Percentiles rank a stretch among this genome's conserved stretches.
These are phyloP conservation scores for Nycticorax nycticorax DNA, from an alignment of 2,113 vertebrate genomes.

Conservation along the genomic window DNA sequence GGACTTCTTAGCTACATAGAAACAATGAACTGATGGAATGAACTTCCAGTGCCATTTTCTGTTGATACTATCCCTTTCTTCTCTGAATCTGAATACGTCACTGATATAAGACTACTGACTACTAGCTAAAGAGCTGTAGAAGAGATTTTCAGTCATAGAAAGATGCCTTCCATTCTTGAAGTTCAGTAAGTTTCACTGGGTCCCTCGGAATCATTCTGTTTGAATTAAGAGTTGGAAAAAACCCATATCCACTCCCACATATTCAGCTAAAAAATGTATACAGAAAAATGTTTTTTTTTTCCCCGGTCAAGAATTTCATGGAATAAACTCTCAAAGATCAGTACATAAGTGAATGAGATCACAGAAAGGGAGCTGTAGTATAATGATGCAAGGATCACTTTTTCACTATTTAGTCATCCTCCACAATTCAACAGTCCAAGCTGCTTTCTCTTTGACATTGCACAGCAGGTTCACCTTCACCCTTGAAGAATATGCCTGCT, in stretches of 20 bases:
- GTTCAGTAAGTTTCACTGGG: background rate
- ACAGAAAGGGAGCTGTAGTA: background rate
- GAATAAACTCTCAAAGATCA: background rate
- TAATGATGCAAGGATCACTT: background rate
- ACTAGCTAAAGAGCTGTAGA: background rate
- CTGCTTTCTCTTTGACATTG: background rate
- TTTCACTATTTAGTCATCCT: background rate
- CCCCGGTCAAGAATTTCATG: background rate
- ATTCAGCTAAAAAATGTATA: background rate
- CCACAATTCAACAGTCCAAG: background rate
- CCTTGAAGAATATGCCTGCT: conserved; percentile 34
- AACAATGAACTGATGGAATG: background rate
- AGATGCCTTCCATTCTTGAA: background rate
- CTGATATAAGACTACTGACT: background rate
- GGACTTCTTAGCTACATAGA: background rate
- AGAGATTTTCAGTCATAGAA: background rate
- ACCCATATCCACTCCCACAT: fast-evolving
- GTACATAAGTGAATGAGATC: background rate
- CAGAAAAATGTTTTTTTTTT: background rate
- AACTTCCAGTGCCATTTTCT: background rate
- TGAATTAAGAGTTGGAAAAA: background rate
- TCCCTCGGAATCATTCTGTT: background rate
- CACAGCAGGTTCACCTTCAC: conserved; percentile 20
- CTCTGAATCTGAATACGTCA: background rate
- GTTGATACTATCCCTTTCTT: background rate